A percentile compares a stretch with the other conserved stretches of the same genome.
Evolutionary conservation across 2,113 vertebrate species (phyloP).

Genomic region (Formicarius rufipectus): DNA sequence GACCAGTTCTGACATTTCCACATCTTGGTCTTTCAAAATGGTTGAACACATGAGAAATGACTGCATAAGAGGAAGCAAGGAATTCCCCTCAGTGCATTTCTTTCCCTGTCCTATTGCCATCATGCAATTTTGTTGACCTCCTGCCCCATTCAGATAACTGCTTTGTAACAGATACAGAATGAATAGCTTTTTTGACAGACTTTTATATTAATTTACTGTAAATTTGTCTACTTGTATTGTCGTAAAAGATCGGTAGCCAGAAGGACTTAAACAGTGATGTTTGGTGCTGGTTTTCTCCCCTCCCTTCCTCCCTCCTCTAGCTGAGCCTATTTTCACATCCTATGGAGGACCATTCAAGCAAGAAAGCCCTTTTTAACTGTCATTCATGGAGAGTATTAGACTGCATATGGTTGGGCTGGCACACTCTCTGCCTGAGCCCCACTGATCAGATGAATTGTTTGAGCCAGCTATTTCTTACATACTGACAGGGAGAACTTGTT

Average conservation of each 20-base stretch:
- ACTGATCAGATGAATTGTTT: constrained; percentile 64
- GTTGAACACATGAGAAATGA: constrained; percentile 10
- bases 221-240: not conserved
- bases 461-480: constrained; percentile 62
- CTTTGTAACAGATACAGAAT: not conserved
- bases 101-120: not conserved
- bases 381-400: constrained; percentile 59
- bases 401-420: constrained; percentile 36
- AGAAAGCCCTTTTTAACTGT: constrained; percentile 61
- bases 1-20: not conserved
- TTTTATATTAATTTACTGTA: constrained; percentile 12
- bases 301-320: not conserved
- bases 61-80: not conserved
- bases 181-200: constrained; percentile 16
- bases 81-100: not conserved
- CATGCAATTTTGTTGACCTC: not conserved
- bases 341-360: constrained; percentile 44
- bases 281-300: not conserved
- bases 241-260: constrained; percentile 11
- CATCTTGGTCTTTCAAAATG: not conserved
- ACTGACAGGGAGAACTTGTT: constrained; percentile 72
- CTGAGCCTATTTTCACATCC: not conserved
- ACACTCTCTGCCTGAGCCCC: constrained; percentile 54
- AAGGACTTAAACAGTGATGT: not conserved
- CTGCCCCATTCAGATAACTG: not conserved